phyloP scores from a whole-genome alignment of 2,888 invertebrate species.

The Heliothis peltigera region DNA sequence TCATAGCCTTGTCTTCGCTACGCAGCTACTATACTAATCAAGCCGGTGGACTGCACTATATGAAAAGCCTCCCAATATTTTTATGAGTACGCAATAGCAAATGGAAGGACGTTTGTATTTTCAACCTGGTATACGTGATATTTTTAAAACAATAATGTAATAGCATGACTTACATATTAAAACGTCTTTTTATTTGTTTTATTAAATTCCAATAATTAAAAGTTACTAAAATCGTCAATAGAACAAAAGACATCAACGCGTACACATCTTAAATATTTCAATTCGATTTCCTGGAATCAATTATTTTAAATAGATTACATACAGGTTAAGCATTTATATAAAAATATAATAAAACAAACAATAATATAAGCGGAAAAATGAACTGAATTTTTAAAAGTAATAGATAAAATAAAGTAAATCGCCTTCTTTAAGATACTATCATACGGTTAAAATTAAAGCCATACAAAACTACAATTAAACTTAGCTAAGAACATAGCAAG shows the following conservation, averaged over 20 bases:
- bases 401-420: neutral
- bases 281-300: neutral
- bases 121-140: neutral
- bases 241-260: conserved; percentile 86
- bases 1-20: conserved; percentile 6
- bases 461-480: conserved; percentile 48
- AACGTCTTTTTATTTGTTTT: neutral
- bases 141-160: neutral
- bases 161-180: neutral
- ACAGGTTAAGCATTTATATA: too few species aligned
- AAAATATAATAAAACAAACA: neutral
- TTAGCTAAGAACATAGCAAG: conserved; percentile 45
- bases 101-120: neutral
- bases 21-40: conserved; percentile 9
- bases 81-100: neutral
- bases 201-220: conserved; percentile 14
- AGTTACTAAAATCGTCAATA: conserved; percentile 34
- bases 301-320: neutral
- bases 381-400: neutral
- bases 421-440: neutral
- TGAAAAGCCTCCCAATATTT: conserved; percentile 12
- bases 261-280: conserved; percentile 23
- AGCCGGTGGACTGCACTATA: conserved; percentile 13
- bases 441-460: neutral
- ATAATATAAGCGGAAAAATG: neutral